phyloP scores from a whole-genome alignment of 2,113 vertebrate species.

The Perognathus longimembris region DNA sequence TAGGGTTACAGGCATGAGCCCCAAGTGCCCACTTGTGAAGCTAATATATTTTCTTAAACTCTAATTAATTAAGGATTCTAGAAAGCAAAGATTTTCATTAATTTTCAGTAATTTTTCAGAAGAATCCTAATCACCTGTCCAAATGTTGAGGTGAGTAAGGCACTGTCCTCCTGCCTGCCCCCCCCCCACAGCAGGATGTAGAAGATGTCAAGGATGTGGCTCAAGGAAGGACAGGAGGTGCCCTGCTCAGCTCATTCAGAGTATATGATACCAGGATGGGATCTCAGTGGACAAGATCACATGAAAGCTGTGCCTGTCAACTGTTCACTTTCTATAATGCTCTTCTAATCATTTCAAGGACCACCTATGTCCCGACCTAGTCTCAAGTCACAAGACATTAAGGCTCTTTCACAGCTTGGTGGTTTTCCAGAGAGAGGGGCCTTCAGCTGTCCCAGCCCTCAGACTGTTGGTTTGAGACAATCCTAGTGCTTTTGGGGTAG shows the following conservation, averaged over 20 bases:
- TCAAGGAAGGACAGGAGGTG: not conserved
- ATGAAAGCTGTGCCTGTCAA: not conserved
- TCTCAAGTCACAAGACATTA: fast-evolving
- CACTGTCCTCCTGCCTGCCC: not conserved
- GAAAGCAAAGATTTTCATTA: not conserved
- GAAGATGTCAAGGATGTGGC: fast-evolving
- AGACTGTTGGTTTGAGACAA: not conserved
- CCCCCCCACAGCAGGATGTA: not conserved
- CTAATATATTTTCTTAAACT: too few relatives aligned
- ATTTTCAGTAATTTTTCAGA: too few relatives aligned
- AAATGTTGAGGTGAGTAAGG: not conserved
- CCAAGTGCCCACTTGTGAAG: too few relatives aligned
- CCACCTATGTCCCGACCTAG: too few relatives aligned
- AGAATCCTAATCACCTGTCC: too few relatives aligned
- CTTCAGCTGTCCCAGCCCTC: not conserved
- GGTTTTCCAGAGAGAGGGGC: too few relatives aligned
- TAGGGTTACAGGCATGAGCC: too few relatives aligned
- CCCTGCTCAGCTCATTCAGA: not conserved
- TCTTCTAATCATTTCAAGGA: not conserved
- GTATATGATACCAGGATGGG: fast-evolving
- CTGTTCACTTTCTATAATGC: too few relatives aligned
- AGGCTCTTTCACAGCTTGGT: not conserved
- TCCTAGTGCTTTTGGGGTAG: not conserved
- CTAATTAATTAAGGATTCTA: not conserved
- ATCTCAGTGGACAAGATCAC: too few relatives aligned